These are phyloP conservation scores for Pristionchus entomophagus DNA, from an alignment of 2,888 invertebrate species.

Conservation along the genomic window DNA sequence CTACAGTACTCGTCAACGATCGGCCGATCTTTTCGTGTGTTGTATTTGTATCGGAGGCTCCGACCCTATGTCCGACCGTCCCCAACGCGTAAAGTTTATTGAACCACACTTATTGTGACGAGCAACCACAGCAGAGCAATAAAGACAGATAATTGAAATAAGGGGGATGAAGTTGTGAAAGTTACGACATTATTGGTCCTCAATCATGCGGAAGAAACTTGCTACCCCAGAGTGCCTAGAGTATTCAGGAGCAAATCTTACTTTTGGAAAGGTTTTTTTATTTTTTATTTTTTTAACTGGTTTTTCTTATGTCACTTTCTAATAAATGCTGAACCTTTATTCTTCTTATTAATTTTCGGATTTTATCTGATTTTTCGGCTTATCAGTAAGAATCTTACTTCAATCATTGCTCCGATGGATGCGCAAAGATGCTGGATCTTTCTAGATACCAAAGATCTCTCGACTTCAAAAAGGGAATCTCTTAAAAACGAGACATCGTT, in stretches of 20 bases:
- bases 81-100: conserved; percentile 23
- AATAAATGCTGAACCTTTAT: too few species aligned
- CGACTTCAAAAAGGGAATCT: background rate
- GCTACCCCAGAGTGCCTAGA: too few species aligned
- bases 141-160: background rate
- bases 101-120: background rate
- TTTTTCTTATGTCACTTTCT: background rate
- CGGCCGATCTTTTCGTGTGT: conserved; percentile 11
- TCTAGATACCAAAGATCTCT: background rate
- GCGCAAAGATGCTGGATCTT: too few species aligned
- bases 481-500: background rate
- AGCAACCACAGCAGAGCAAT: background rate
- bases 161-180: too few species aligned
- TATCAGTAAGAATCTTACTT: too few species aligned
- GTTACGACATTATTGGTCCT: too few species aligned
- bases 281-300: background rate
- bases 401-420: too few species aligned
- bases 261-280: too few species aligned
- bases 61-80: conserved; percentile 9
- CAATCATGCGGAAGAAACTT: too few species aligned
- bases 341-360: too few species aligned
- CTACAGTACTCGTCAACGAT: conserved; percentile 23
- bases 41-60: background rate
- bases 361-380: too few species aligned
- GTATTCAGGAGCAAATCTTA: too few species aligned